Evolutionary conservation across 2,797 vertebrate genomes (phyloP).

Genomic region (Holocentrus rufus): DNA sequence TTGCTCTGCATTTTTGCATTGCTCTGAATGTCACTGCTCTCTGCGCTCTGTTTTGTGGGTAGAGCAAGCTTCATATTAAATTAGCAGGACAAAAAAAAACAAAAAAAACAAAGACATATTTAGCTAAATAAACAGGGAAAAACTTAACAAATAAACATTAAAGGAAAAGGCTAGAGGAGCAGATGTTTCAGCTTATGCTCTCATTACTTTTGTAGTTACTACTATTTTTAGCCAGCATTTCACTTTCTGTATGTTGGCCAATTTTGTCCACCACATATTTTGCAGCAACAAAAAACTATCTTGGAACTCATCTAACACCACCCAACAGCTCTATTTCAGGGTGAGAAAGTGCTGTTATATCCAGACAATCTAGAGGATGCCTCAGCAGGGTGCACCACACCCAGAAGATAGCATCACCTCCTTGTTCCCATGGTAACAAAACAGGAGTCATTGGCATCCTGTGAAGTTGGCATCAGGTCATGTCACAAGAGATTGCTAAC

Average conservation of each 20-base stretch:
- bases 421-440: slow-evolving; percentile 70
- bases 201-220: no score
- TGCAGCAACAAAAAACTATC: background rate
- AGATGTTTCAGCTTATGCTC: no score
- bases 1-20: background rate
- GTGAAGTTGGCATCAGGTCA: slow-evolving; percentile 51
- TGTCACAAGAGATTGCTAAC: slow-evolving; percentile 20
- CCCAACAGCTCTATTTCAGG: background rate
- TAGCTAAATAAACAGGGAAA: no score
- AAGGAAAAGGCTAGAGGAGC: no score
- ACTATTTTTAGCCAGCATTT: background rate
- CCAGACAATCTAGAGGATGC: slow-evolving; percentile 32
- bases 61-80: no score
- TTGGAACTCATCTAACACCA: background rate
- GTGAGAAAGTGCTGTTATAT: slow-evolving; percentile 16
- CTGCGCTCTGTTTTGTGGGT: no score
- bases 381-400: slow-evolving; percentile 14
- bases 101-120: no score
- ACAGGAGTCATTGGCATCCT: slow-evolving; percentile 59
- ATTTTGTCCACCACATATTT: background rate
- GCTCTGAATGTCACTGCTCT: no score
- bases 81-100: no score
- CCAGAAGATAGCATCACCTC: slow-evolving; percentile 30
- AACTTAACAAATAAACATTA: no score
- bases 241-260: slow-evolving; percentile 7